These are phyloP conservation scores for Ochlodes sylvanus DNA, from an alignment of 2,888 invertebrate species.

Conservation along the genomic window DNA sequence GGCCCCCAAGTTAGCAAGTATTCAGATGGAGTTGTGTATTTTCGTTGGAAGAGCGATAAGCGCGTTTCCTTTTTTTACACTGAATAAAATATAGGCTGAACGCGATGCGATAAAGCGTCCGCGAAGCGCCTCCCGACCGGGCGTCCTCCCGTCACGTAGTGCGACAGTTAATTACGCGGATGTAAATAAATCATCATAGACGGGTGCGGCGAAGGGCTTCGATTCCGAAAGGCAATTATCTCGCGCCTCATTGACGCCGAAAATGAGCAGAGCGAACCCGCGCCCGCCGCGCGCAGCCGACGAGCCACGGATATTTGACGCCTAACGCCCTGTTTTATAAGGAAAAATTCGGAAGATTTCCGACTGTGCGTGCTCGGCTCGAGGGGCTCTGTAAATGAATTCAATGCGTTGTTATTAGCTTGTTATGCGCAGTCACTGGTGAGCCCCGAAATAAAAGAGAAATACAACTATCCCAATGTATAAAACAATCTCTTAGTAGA, in stretches of 20 bases:
- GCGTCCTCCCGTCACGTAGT: conserved; percentile 73
- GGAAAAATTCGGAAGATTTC: conserved; percentile 73
- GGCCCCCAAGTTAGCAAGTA: conserved; percentile 73
- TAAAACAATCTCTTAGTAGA: conserved; percentile 1
- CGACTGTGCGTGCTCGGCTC: conserved; percentile 70
- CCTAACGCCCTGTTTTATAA: conserved; percentile 62
- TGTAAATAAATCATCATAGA: conserved; percentile 85
- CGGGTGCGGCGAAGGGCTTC: conserved; percentile 77
- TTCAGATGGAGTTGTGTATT: conserved; percentile 78
- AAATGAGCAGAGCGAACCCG: conserved; percentile 70
- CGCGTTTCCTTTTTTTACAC: conserved; percentile 70
- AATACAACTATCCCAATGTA: neutral
- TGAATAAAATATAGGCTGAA: conserved; percentile 79
- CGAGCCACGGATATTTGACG: conserved; percentile 70
- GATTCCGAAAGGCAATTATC: conserved; percentile 82
- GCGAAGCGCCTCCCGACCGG: conserved; percentile 62
- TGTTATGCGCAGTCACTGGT: conserved; percentile 46
- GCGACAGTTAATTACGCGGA: conserved; percentile 84
- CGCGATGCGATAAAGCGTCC: conserved; percentile 76
- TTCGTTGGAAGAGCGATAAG: conserved; percentile 77
- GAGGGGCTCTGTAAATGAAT: conserved; percentile 72
- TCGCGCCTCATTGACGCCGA: conserved; percentile 81
- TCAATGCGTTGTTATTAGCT: conserved; percentile 28
- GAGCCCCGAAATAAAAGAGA: conserved; percentile 5
- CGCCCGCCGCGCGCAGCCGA: conserved; percentile 59